Percentiles rank a stretch among this genome's conserved stretches.
Evolutionary conservation across 2,113 vertebrate species (phyloP).

Genomic region (Phoenicopterus ruber): DNA sequence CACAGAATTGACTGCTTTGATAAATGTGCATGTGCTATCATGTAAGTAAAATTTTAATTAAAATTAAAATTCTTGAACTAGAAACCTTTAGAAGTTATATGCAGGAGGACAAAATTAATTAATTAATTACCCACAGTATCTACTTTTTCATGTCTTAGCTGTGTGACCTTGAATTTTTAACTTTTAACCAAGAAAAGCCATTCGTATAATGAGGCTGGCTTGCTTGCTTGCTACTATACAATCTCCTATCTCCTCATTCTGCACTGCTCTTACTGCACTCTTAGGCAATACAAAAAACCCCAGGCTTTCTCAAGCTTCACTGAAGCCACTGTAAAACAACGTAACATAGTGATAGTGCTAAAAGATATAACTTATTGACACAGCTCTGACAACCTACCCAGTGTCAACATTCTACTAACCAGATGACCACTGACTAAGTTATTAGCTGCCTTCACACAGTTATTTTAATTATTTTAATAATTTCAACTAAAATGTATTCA

Average conservation of each 20-base stretch:
- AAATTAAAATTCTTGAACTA: neutral
- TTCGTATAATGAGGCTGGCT: fast-evolving
- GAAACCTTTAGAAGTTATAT: neutral
- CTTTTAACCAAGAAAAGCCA: neutral
- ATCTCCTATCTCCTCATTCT: neutral
- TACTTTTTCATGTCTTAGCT: neutral
- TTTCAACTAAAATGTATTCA: conserved; percentile 30
- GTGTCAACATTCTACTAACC: neutral
- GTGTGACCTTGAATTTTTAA: neutral
- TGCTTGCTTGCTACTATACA: neutral
- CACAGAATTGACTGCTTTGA: neutral
- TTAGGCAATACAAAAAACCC: neutral
- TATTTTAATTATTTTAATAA: neutral
- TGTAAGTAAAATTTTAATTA: neutral
- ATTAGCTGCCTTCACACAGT: neutral
- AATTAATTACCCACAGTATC: neutral
- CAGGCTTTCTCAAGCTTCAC: neutral
- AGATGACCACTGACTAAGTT: neutral
- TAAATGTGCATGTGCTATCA: neutral
- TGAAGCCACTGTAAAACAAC: neutral
- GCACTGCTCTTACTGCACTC: neutral
- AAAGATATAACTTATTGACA: neutral
- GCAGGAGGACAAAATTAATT: neutral
- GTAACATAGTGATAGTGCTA: fast-evolving
- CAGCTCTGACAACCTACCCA: neutral